Evolutionary conservation across 2,113 vertebrate genomes (phyloP), one percentile per base, ranked within the genome.

Genomic region (Trematomus loennbergii): DNA sequence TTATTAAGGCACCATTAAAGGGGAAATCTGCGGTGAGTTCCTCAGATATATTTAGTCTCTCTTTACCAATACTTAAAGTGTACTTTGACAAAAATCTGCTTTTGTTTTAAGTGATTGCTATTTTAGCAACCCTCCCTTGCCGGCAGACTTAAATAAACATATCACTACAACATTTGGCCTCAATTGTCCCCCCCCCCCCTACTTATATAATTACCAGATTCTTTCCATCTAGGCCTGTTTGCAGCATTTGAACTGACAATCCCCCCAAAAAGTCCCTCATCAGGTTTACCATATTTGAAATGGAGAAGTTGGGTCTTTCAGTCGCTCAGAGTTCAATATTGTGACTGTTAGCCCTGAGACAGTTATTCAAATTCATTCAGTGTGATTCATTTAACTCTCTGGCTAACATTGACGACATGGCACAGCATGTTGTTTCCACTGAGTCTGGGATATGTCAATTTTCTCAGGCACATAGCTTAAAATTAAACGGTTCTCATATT

Each of bases 351-450:
- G 72, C 72, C 46, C 49, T 59, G 18, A 61, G 67, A 59, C 63
- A 75, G 46, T 52, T 78, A 78, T 81, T 81, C 59, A 66, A 64
- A 84, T 82, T 72, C 61, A 84, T 74, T 75, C 18, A 33, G 12
- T 68, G 70, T 60, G 66, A 79, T 86, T 78, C 12, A 58, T 83
- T 81, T 73, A 65, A 75, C 73, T 83, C 57, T 72, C 61, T 85
- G 79, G 70, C 65, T 22, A 64, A 69, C 16, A 43, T 3, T 57
- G 60, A 61, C 57, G 79, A n/a, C 61, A 72, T 50, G 66, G 45
- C 29, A 67, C 60, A 68, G 59, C 17, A 33, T 52, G 71, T 49
- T 50, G 59, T 78, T 80, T 71, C 61, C 60, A 62, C 65, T 25
- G 17, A 49, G 43, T 63, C 68, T 83, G 50, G 40, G 43, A 62